A percentile compares a stretch with the other conserved stretches of the same genome.
These are phyloP conservation scores for Thaumetopoea pityocampa DNA, from an alignment of 1,140 invertebrate genomes.

Conservation along the genomic window DNA sequence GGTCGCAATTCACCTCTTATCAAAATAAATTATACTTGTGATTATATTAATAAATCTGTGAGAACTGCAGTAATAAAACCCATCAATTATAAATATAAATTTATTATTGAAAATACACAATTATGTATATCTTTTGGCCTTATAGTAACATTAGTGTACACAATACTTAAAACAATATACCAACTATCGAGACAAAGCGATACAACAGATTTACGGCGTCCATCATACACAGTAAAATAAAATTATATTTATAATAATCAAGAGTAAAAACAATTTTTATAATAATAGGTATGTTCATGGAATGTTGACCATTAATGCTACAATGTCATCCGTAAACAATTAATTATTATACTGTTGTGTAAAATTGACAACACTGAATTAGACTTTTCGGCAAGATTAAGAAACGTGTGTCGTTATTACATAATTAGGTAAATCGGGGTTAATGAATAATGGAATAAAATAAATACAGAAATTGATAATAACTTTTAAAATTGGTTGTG, in stretches of 20 bases:
- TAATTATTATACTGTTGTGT: conserved; percentile 17
- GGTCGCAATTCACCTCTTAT: too few species aligned
- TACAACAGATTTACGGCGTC: conserved; percentile 61
- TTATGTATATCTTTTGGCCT: conserved; percentile 71
- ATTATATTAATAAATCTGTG: background rate
- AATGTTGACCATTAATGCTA: conserved; percentile 12
- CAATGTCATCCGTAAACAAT: conserved; percentile 29
- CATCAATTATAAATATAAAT: conserved; percentile 42
- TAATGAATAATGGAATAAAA: too few species aligned
- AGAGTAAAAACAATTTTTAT: conserved; percentile 28
- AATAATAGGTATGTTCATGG: conserved; percentile 15
- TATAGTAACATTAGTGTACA: conserved; percentile 64
- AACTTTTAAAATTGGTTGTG: too few species aligned
- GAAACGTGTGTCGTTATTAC: background rate
- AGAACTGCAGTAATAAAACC: conserved; percentile 19
- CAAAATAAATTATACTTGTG: too few species aligned
- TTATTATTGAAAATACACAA: conserved; percentile 66
- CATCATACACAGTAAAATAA: conserved; percentile 52
- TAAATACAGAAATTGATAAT: too few species aligned
- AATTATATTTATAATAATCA: conserved; percentile 44
- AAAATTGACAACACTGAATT: conserved; percentile 7
- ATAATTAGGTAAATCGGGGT: too few species aligned
- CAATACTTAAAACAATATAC: conserved; percentile 55
- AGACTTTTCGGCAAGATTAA: background rate
- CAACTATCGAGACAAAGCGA: conserved; percentile 52